Evolutionary conservation across 2,113 vertebrate species (phyloP).

Genomic region (Mustelus asterias): DNA sequence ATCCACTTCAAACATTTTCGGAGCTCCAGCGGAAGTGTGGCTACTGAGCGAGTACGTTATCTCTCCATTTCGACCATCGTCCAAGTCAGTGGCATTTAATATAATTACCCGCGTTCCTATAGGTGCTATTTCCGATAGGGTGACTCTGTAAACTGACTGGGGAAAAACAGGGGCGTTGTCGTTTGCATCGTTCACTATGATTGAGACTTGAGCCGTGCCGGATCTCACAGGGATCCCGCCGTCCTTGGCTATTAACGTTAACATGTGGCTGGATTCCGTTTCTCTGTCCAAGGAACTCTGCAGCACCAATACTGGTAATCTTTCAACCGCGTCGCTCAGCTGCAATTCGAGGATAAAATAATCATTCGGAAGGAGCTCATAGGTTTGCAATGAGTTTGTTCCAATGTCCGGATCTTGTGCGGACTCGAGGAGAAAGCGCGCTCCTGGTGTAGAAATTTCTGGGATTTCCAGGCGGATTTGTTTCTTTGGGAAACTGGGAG

Average conservation of each 20-base stretch:
- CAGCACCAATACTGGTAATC: conserved; percentile 52
- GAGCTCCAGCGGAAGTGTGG: conserved; percentile 42
- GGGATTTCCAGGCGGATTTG: conserved; percentile 53
- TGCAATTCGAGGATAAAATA: conserved; percentile 56
- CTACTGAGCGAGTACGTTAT: conserved; percentile 49
- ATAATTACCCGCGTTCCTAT: conserved; percentile 54
- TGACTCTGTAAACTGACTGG: conserved; percentile 53
- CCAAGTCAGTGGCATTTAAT: conserved; percentile 58
- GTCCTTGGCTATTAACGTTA: conserved; percentile 50
- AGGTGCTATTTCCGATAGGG: conserved; percentile 56
- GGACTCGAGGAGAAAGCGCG: conserved; percentile 55
- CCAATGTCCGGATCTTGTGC: conserved; percentile 56
- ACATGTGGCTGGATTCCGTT: conserved; percentile 42
- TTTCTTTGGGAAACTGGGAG: conserved; percentile 43
- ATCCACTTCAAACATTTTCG: conserved; percentile 45
- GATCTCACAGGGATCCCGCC: conserved; percentile 44
- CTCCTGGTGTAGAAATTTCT: conserved; percentile 49
- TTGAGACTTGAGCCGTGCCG: conserved; percentile 44
- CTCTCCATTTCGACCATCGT: conserved; percentile 54
- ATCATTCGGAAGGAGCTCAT: conserved; percentile 53
- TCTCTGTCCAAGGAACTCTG: conserved; percentile 56
- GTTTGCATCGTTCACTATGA: conserved; percentile 51
- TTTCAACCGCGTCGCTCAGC: conserved; percentile 47
- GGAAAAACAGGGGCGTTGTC: conserved; percentile 58
- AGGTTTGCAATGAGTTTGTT: conserved; percentile 45